Percentiles rank a stretch among this genome's conserved stretches.
Evolutionary conservation across 2,888 invertebrate genomes (phyloP).

Genomic region (Bellardia pandia): DNA sequence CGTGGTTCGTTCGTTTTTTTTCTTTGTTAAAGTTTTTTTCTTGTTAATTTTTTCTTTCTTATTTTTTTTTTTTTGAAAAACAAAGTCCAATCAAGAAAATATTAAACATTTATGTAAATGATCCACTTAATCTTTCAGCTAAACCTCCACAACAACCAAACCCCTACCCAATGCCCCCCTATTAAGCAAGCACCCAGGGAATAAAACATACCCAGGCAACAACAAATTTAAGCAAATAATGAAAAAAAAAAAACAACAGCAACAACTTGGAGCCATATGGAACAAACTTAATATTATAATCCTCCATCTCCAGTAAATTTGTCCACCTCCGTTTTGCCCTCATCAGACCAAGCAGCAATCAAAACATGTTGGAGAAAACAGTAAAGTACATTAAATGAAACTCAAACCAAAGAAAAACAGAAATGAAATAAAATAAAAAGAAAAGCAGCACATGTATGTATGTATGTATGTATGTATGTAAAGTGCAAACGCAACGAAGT

Average conservation of each 20-base stretch:
- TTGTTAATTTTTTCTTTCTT: not conserved
- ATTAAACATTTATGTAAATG: constrained; percentile 73
- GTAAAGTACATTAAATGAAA: constrained; percentile 29
- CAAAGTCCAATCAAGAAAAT: constrained; percentile 70
- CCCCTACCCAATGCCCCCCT: not conserved
- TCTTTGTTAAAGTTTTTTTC: constrained; percentile 36
- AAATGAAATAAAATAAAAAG: not conserved
- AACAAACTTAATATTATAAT: constrained; percentile 54
- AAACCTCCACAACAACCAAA: constrained; percentile 47
- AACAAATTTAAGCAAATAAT: constrained; percentile 4
- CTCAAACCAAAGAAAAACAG: not conserved
- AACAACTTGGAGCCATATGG: constrained; percentile 57
- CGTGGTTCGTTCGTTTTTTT: constrained; percentile 12
- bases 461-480: not conserved
- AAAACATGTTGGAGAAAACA: constrained; percentile 37
- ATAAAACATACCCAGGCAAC: constrained; percentile 44
- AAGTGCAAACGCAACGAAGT: constrained; percentile 50
- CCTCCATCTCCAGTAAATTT: constrained; percentile 43
- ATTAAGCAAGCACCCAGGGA: constrained; percentile 2
- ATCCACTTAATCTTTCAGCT: constrained; percentile 72
- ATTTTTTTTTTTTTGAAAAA: constrained; percentile 13
- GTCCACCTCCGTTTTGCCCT: constrained; percentile 35
- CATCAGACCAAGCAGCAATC: not conserved
- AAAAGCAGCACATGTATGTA: not conserved
- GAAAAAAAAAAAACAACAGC: constrained; percentile 17